A percentile compares a stretch with the other conserved stretches of the same genome.
These are phyloP conservation scores for Squalus acanthias DNA, from an alignment of 2,797 vertebrate species.

Conservation along the genomic window DNA sequence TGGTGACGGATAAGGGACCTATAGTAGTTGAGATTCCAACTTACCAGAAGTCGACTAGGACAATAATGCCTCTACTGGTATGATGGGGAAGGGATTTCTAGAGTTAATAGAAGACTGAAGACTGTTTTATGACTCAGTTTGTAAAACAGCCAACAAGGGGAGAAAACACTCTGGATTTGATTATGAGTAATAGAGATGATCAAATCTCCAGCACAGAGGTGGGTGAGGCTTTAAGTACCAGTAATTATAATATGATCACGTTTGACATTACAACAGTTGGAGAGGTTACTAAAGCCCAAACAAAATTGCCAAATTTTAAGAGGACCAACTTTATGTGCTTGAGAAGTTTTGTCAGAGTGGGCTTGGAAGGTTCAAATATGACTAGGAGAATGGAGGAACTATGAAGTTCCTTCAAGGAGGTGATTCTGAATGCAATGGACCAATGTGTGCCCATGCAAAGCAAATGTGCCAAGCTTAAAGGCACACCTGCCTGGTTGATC, in stretches of 20 bases:
- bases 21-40: background rate
- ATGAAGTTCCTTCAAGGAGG: background rate
- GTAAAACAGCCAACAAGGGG: background rate
- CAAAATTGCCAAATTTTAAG: background rate
- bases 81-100: background rate
- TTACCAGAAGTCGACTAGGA: background rate
- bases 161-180: background rate
- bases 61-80: background rate
- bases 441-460: too few species aligned
- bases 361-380: background rate
- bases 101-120: background rate
- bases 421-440: too few species aligned
- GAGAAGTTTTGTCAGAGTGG: background rate
- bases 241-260: background rate
- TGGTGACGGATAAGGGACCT: background rate
- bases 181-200: background rate
- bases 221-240: background rate
- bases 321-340: background rate
- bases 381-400: background rate
- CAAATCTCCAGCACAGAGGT: background rate
- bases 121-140: constrained; percentile 6
- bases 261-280: background rate
- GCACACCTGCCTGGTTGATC: background rate
- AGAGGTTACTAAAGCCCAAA: background rate
- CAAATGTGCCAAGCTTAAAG: too few species aligned